Percentiles rank a stretch among this genome's conserved stretches.
These are phyloP conservation scores for Pteropus rufus DNA, from an alignment of 2,797 vertebrate genomes.

Conservation along the genomic window DNA sequence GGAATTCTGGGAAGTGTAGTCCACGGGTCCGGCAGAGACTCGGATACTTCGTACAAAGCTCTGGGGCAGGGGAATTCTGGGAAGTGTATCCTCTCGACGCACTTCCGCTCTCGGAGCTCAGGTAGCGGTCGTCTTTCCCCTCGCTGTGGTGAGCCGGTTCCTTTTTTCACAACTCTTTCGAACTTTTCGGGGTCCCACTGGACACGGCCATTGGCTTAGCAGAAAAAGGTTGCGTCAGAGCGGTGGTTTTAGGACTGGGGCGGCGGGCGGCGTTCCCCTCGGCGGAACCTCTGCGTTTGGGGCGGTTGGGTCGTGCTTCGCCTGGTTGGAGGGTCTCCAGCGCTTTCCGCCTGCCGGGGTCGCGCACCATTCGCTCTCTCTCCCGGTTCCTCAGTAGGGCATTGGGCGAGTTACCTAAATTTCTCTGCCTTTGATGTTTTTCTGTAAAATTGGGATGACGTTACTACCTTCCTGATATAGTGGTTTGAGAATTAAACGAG, in stretches of 20 bases:
- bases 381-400: not conserved
- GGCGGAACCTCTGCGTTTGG: not conserved
- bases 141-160: not conserved
- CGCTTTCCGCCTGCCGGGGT: too few species aligned
- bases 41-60: fast-evolving
- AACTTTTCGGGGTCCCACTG: not conserved
- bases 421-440: not conserved
- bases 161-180: too few species aligned
- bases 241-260: not conserved
- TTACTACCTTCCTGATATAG: not conserved
- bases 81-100: not conserved
- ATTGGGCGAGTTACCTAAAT: too few species aligned
- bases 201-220: too few species aligned
- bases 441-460: not conserved
- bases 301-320: not conserved
- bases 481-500: not conserved
- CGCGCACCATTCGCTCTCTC: not conserved
- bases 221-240: too few species aligned
- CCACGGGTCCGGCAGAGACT: fast-evolving
- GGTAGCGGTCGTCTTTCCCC: fast-evolving
- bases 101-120: not conserved
- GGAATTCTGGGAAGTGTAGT: conserved; percentile 19
- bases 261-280: not conserved
- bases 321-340: too few species aligned
- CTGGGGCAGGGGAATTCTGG: not conserved